Conservation (phyloP, 2,113 vertebrate genomes). For the Calidris pugnax region DNA sequence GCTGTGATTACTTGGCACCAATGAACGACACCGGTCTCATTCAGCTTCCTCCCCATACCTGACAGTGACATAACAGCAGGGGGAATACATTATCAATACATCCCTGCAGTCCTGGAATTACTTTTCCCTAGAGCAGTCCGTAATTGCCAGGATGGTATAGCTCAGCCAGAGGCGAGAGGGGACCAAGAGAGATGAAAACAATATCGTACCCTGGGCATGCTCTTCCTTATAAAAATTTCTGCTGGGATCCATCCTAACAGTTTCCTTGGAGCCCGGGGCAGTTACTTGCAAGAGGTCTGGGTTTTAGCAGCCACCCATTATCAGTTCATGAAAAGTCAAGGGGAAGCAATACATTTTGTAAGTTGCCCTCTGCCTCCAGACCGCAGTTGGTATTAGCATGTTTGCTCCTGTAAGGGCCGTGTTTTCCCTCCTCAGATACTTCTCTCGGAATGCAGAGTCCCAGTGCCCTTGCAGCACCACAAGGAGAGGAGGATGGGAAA, state of each 20-base stretch:
- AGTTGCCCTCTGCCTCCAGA: background rate
- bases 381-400: background rate
- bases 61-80: background rate
- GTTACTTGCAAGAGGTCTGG: background rate
- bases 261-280: background rate
- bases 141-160: background rate
- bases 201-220: accelerated
- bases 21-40: background rate
- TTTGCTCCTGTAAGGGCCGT: background rate
- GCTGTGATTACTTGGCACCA: background rate
- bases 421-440: background rate
- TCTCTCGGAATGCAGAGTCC: background rate
- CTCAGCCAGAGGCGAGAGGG: background rate
- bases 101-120: background rate
- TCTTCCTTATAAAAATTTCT: background rate
- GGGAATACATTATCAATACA: background rate
- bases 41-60: background rate
- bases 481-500: background rate
- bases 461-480: background rate
- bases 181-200: background rate
- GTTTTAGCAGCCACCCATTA: background rate
- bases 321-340: background rate
- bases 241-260: background rate
- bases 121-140: background rate
- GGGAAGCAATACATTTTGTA: background rate